Evolutionary conservation across 1,140 invertebrate species (phyloP), one percentile per base, ranked within the genome.

Genomic region (Hycleus cichorii): DNA sequence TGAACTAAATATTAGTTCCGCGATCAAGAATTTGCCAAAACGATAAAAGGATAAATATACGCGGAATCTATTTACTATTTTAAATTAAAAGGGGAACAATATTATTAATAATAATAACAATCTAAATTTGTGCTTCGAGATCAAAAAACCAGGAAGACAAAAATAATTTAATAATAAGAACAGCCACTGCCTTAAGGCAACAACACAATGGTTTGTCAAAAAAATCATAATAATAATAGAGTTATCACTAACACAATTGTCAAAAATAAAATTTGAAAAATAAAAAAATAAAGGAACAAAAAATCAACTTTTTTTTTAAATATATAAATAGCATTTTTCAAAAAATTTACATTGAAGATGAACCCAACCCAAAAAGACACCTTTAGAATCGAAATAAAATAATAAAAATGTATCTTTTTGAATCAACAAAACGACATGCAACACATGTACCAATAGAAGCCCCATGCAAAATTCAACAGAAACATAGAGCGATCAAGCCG

Each of bases 121-220:
- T 32, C 32, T 32, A 32, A 32, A 32, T 32, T 64, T 64, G 63
- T 64, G 63, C 63, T 62, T 62, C 54, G 53, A 60, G 60, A 62
- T 60, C 58, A 57, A 64, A 32, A 32, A 65, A 59, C 60, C 62
- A 69, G 67, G 68, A 69, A 70, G 65, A 68, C 64, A 62, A 67
- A 64, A 58, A 42, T 4, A 7, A 42, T 42, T 42, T 10, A 42
- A 11, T 32, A 32, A 32, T 24, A 49, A 56, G 42, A 48, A 63
- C 57, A 62, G 59, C 57, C 55, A 63, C 39, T 53, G 60, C 63
- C 64, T 59, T 57, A 11, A 61, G 64, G 64, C 65, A 55, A 59
- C 51, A 53, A 49, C 49, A 58, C 46, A 46, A 53, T 18, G 18
- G 18, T 54, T 25, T 54, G 49, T 51, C 60, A 57, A 60, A 55